These are phyloP conservation scores for Perca fluviatilis DNA, from an alignment of 2,113 vertebrate genomes.

Conservation along the genomic window DNA sequence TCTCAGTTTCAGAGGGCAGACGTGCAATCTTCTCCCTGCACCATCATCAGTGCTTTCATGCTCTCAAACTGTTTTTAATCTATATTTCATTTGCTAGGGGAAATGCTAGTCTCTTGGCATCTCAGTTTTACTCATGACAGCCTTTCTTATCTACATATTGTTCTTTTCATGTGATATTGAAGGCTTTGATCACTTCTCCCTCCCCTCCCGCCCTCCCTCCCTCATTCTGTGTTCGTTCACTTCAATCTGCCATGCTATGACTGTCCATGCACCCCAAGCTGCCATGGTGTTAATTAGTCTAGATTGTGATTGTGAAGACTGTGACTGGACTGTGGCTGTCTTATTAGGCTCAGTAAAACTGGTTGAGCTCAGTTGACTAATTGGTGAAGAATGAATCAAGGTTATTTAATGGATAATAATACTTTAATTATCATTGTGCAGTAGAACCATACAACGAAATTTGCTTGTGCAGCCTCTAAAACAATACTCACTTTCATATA, in stretches of 20 bases:
- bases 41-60: constrained; percentile 9
- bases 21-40: background rate
- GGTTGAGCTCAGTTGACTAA: constrained; percentile 9
- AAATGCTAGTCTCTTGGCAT: constrained; percentile 1
- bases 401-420: background rate
- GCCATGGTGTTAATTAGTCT: constrained; percentile 67
- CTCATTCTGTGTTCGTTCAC: constrained; percentile 17
- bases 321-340: constrained; percentile 48
- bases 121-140: background rate
- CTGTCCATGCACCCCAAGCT: constrained; percentile 41
- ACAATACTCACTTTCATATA: too few species aligned
- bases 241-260: constrained; percentile 39
- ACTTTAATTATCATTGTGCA: too few species aligned
- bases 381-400: background rate
- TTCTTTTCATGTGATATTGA: constrained; percentile 39
- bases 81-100: constrained; percentile 22
- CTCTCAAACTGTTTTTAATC: constrained; percentile 29
- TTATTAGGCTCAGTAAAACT: constrained; percentile 23
- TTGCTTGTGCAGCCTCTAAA: too few species aligned
- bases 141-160: constrained; percentile 38
- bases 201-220: background rate
- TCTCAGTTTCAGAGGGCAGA: constrained; percentile 32
- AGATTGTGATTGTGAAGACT: constrained; percentile 45
- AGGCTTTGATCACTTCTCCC: background rate
- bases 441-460: too few species aligned